A percentile compares a stretch with the other conserved stretches of the same genome.
phyloP scores from a whole-genome alignment of 2,888 invertebrate genomes.

The Metellina segmentata region DNA sequence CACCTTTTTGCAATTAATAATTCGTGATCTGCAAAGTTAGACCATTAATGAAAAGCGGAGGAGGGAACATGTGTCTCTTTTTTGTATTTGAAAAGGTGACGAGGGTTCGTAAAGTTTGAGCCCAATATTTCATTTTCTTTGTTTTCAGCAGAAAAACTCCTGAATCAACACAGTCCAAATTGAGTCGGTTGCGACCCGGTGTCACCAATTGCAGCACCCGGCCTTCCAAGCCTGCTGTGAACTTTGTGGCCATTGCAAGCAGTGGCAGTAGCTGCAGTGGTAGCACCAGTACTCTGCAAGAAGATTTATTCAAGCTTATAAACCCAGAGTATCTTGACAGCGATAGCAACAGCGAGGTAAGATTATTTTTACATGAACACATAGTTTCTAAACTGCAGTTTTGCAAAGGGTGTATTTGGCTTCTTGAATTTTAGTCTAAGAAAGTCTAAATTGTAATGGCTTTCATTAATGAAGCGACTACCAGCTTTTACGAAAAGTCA shows the following conservation, averaged over 20 bases:
- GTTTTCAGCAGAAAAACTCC: slow-evolving; percentile 42
- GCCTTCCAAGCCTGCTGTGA: slow-evolving; percentile 63
- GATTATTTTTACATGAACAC: neutral
- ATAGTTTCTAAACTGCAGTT: too few species aligned
- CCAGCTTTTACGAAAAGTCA: too few species aligned
- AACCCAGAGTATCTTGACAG: slow-evolving; percentile 86
- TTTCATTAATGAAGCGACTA: too few species aligned
- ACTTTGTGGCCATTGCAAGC: slow-evolving; percentile 68
- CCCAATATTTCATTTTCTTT: neutral
- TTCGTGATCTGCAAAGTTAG: neutral
- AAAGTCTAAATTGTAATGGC: too few species aligned
- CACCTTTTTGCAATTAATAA: too few species aligned
- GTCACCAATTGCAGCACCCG: slow-evolving; percentile 68
- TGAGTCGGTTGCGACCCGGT: slow-evolving; percentile 73
- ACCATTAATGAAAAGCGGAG: neutral
- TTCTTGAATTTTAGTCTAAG: too few species aligned
- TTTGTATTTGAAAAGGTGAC: neutral
- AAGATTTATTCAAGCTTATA: slow-evolving; percentile 92
- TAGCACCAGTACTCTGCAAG: slow-evolving; percentile 86
- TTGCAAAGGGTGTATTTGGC: too few species aligned
- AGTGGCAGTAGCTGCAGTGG: slow-evolving; percentile 78
- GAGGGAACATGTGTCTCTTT: neutral
- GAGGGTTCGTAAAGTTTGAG: neutral
- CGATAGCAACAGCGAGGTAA: slow-evolving; percentile 76
- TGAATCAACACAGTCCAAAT: slow-evolving; percentile 73